A percentile compares a stretch with the other conserved stretches of the same genome.
Conservation (phyloP, 1,140 invertebrate genomes). For the Liolophura sinensis region DNA sequence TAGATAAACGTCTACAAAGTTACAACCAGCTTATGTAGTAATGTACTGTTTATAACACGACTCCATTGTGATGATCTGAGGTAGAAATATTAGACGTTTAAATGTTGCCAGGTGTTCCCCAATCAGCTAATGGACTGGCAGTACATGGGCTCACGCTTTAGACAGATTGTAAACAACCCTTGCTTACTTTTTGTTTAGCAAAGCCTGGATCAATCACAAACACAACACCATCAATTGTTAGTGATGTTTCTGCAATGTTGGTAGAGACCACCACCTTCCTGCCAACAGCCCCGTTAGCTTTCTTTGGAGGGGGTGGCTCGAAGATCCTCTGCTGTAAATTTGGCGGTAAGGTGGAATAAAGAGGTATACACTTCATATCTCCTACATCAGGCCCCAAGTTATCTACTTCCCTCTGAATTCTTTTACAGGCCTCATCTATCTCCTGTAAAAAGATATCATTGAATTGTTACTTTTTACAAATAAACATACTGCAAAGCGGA, state of each 20-base stretch:
- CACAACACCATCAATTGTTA: slow-evolving; percentile 99
- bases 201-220: slow-evolving; percentile 99
- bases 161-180: not conserved
- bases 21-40: too few species aligned
- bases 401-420: slow-evolving; percentile 95
- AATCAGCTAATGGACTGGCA: too few species aligned
- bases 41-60: too few species aligned
- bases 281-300: slow-evolving; percentile 92
- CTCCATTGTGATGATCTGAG: too few species aligned
- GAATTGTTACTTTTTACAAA: too few species aligned
- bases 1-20: too few species aligned
- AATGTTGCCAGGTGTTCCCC: too few species aligned
- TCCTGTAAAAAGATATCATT: slow-evolving; percentile 66
- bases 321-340: slow-evolving; percentile 98
- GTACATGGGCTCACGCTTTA: not conserved
- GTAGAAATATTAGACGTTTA: too few species aligned
- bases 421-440: slow-evolving; percentile 99
- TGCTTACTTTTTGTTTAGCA: slow-evolving; percentile 95
- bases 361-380: slow-evolving; percentile 96
- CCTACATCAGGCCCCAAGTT: slow-evolving; percentile 96
- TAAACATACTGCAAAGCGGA: too few species aligned
- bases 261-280: slow-evolving; percentile 96
- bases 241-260: slow-evolving; percentile 98
- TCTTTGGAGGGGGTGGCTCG: slow-evolving; percentile 85
- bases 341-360: slow-evolving; percentile 98